Evolutionary conservation across 2,888 invertebrate genomes (phyloP).

Genomic region (Chrysopilus asiliformis): DNA sequence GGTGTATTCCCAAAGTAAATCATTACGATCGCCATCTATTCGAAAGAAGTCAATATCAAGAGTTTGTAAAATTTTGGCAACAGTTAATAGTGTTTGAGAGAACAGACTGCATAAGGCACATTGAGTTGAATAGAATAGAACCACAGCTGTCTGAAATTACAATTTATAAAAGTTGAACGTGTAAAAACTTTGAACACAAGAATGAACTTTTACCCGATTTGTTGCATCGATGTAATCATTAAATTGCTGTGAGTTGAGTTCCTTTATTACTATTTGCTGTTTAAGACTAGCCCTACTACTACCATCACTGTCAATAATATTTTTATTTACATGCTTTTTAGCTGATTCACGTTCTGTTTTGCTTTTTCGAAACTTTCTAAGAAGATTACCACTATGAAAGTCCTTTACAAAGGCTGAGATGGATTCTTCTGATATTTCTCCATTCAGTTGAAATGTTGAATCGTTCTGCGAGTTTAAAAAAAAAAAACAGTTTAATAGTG

Average conservation of each 20-base stretch:
- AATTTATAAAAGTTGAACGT: no score
- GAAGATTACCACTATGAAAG: no score
- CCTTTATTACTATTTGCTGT: no score
- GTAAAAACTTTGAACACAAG: no score
- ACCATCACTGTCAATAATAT: no score
- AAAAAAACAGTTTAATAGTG: constrained; percentile 14
- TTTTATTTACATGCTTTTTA: no score
- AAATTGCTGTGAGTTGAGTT: no score
- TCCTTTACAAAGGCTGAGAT: constrained; percentile 10
- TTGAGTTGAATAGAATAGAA: constrained; percentile 64
- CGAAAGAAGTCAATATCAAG: constrained; percentile 47
- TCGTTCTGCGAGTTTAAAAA: constrained; percentile 45
- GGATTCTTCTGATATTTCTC: constrained; percentile 9
- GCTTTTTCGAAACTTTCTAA: constrained; percentile 23
- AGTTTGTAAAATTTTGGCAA: constrained; percentile 46
- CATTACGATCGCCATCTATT: constrained; percentile 71
- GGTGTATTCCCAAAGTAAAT: constrained; percentile 64
- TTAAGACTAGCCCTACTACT: no score
- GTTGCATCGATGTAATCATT: no score
- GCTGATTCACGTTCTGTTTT: no score
- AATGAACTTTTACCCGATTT: no score
- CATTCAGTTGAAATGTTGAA: constrained; percentile 36
- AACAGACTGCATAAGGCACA: constrained; percentile 63
- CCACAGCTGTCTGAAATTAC: constrained; percentile 51
- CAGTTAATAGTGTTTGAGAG: constrained; percentile 52